Percentiles rank a stretch among this genome's conserved stretches.
phyloP scores from a whole-genome alignment of 1,140 invertebrate species.

The Holotrichia oblita region DNA sequence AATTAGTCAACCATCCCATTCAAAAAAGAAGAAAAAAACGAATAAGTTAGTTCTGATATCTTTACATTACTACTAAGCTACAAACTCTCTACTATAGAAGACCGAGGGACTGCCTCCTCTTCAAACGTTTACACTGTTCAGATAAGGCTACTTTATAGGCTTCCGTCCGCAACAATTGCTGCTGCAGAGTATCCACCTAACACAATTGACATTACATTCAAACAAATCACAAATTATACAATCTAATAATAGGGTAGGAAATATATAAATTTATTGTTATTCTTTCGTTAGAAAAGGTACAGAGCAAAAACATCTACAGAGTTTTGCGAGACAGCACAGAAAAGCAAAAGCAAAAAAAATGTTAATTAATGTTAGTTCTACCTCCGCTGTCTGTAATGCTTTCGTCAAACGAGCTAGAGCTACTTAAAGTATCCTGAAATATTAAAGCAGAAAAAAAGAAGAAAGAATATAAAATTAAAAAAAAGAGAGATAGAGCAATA shows the following conservation, averaged over 20 bases:
- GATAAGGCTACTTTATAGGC: slow-evolving; percentile 36
- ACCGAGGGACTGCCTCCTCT: slow-evolving; percentile 26
- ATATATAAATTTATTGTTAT: neutral
- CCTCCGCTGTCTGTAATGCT: slow-evolving; percentile 39
- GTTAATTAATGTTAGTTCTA: slow-evolving; percentile 33
- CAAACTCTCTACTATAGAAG: slow-evolving; percentile 11
- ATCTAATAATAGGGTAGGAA: neutral
- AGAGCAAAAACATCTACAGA: neutral
- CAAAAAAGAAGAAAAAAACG: no score
- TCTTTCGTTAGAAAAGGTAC: no score
- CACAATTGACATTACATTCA: neutral
- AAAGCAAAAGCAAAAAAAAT: slow-evolving; percentile 21
- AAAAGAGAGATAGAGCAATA: neutral
- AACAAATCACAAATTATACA: neutral
- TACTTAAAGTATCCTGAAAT: slow-evolving; percentile 39
- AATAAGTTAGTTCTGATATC: no score
- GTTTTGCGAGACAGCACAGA: slow-evolving; percentile 5
- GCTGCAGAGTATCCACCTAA: slow-evolving; percentile 32
- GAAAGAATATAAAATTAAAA: no score
- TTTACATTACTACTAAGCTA: slow-evolving; percentile 20
- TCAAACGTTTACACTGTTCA: slow-evolving; percentile 34
- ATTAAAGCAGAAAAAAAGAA: slow-evolving; percentile 36
- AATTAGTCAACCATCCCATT: no score
- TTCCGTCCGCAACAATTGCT: slow-evolving; percentile 28
- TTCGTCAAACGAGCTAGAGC: slow-evolving; percentile 37